phyloP scores from a whole-genome alignment of 92 coral and sea anemone genomes.

The Galaxea fascicularis region DNA sequence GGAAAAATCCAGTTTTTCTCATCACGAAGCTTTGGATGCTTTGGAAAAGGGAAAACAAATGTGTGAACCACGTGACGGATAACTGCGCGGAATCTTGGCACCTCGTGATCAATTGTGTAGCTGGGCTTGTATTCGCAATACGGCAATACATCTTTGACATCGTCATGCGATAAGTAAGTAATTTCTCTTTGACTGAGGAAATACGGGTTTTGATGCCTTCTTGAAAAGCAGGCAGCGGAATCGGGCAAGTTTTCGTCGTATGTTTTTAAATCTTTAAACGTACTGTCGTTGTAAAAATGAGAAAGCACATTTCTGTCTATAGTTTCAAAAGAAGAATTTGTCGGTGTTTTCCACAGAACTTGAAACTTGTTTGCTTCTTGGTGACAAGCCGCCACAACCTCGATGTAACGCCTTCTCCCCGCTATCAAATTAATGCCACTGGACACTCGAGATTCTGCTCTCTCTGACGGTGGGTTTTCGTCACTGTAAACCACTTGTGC shows the following conservation, averaged over 20 bases:
- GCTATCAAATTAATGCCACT: conserved; percentile 20
- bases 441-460: not conserved
- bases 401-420: conserved; percentile 50
- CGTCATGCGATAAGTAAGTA: conserved; percentile 49
- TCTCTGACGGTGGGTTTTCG: not conserved
- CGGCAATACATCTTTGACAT: conserved; percentile 57
- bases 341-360: conserved; percentile 63
- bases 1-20: conserved; percentile 54
- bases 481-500: conserved; percentile 30
- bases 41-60: conserved; percentile 44
- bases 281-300: conserved; percentile 6
- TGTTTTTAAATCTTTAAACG: not conserved
- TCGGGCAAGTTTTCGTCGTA: conserved; percentile 31
- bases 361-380: conserved; percentile 19
- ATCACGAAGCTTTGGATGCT: conserved; percentile 17
- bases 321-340: conserved; percentile 8
- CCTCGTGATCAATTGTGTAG: conserved; percentile 29
- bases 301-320: conserved; percentile 20
- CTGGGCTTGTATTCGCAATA: conserved; percentile 71
- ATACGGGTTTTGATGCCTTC: conserved; percentile 10
- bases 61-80: conserved; percentile 37
- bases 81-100: conserved; percentile 12
- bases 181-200: not conserved
- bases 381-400: conserved; percentile 37
- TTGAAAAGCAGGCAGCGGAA: conserved; percentile 19